A percentile compares a stretch with the other conserved stretches of the same genome.
Conservation (phyloP, 64 coral and sea anemone species). For the Montipora sp. region DNA sequence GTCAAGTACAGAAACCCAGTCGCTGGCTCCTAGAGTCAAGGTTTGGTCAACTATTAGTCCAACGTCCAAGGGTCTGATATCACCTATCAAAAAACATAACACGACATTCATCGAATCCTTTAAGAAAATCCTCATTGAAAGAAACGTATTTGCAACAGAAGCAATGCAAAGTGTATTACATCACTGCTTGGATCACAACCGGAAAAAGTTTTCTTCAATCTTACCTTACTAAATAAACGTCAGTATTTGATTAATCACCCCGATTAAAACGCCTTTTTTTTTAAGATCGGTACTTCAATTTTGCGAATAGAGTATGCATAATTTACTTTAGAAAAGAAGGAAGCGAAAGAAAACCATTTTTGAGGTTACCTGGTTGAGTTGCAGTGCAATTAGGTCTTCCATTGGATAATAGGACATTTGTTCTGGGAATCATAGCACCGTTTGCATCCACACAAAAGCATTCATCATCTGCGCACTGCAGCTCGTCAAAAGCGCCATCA, state of each 20-base stretch:
- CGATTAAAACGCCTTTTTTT: too few relatives aligned
- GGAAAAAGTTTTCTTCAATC: too few relatives aligned
- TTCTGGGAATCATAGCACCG: conserved; percentile 55
- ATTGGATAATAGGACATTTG: conserved; percentile 49
- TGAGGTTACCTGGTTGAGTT: not conserved
- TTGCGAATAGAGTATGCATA: too few relatives aligned
- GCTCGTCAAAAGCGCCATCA: conserved; percentile 68
- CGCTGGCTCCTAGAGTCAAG: not conserved
- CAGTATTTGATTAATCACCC: too few relatives aligned
- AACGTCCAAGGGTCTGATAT: conserved; percentile 53
- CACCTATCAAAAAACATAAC: not conserved
- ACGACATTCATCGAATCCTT: too few relatives aligned
- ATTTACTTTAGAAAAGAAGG: too few relatives aligned
- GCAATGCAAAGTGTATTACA: too few relatives aligned
- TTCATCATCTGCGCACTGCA: conserved; percentile 67
- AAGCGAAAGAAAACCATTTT: not conserved
- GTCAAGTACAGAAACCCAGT: conserved; percentile 46
- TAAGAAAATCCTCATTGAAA: not conserved
- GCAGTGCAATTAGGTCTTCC: conserved; percentile 60
- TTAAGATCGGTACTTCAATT: too few relatives aligned
- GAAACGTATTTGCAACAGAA: not conserved
- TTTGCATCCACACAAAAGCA: conserved; percentile 86
- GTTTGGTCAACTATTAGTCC: conserved; percentile 60
- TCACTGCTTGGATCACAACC: too few relatives aligned
- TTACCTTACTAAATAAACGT: too few relatives aligned